Conservation (phyloP, 2,113 vertebrate genomes). For the Trogon surrucura region DNA sequence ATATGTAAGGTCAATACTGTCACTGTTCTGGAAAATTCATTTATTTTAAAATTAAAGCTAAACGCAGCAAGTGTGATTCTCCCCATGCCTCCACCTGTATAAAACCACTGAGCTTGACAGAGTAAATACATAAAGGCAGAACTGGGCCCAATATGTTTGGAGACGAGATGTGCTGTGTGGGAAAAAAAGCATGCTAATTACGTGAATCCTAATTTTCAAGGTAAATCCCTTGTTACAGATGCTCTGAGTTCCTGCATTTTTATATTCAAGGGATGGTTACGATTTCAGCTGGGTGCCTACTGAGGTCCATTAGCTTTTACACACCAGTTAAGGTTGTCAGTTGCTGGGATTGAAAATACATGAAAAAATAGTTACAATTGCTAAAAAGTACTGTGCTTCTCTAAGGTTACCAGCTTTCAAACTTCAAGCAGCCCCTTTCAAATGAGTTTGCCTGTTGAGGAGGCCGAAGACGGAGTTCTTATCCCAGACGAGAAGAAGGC, state of each 20-base stretch:
- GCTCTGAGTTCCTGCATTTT: conserved; percentile 4
- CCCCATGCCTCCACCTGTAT: conserved; percentile 56
- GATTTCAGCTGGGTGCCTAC: conserved; percentile 44
- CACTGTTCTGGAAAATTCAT: conserved; percentile 83
- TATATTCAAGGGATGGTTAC: neutral
- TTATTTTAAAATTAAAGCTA: conserved; percentile 81
- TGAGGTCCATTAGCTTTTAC: conserved; percentile 52
- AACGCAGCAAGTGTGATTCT: conserved; percentile 67
- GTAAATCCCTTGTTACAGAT: conserved; percentile 32
- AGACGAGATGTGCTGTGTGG: neutral
- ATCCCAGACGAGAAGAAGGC: neutral
- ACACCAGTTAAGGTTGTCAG: conserved; percentile 4
- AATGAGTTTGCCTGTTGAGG: neutral
- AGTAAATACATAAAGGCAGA: neutral
- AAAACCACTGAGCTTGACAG: neutral
- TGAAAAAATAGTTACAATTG: conserved; percentile 1
- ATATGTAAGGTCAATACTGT: conserved; percentile 86
- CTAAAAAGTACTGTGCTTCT: neutral
- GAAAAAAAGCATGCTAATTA: conserved; percentile 53
- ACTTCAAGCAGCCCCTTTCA: neutral
- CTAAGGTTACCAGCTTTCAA: neutral
- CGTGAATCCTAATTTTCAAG: neutral
- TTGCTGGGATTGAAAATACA: conserved; percentile 13
- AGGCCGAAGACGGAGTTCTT: neutral
- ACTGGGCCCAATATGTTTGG: neutral